Evolutionary conservation across 2,797 vertebrate genomes (phyloP).

Genomic region (Cygnus olor): DNA sequence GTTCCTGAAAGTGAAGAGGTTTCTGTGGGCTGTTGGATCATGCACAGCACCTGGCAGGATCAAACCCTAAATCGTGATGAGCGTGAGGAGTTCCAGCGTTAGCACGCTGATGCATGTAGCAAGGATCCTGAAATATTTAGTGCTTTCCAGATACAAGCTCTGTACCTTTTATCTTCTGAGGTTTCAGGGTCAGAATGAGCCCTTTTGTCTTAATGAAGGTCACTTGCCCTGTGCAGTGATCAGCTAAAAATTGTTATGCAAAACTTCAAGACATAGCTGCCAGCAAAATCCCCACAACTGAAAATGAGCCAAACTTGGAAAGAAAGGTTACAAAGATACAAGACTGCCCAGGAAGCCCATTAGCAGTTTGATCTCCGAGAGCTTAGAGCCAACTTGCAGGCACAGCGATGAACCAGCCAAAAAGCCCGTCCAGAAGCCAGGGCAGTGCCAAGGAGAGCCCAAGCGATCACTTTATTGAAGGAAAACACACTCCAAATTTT

Average conservation of each 20-base stretch:
- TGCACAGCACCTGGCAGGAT: background rate
- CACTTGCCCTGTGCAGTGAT: background rate
- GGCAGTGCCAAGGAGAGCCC: background rate
- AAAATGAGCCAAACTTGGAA: background rate
- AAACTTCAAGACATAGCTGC: background rate
- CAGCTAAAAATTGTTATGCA: background rate
- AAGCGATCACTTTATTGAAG: background rate
- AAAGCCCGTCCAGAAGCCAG: background rate
- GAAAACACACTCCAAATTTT: background rate
- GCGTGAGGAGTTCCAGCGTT: background rate
- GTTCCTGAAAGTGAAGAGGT: background rate
- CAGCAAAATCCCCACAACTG: background rate
- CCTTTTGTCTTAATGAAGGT: background rate
- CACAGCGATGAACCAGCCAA: accelerated
- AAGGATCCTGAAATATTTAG: background rate
- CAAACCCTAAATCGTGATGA: background rate
- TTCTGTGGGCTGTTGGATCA: background rate
- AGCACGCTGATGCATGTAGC: background rate
- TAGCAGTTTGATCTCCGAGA: background rate
- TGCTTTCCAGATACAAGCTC: background rate
- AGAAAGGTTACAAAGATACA: background rate
- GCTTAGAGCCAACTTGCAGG: background rate
- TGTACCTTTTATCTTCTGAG: background rate
- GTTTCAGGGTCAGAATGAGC: background rate
- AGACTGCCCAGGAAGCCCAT: background rate